Conservation (phyloP, 2,113 vertebrate species). For the Polypterus senegalus region DNA sequence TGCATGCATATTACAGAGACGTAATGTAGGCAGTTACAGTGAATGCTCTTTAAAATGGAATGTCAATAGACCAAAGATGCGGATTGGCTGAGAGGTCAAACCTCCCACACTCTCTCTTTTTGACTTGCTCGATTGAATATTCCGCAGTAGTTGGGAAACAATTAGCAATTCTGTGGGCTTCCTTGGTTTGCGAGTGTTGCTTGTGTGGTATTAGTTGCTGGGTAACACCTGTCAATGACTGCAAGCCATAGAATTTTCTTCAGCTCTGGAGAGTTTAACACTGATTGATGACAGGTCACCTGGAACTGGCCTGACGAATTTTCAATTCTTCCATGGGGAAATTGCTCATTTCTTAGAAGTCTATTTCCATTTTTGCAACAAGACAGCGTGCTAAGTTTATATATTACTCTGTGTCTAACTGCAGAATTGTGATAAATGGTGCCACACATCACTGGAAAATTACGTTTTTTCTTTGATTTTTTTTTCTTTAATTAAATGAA, state of each 20-base stretch:
- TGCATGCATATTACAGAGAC: too few relatives aligned
- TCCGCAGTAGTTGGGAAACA: conserved; percentile 22
- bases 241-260: conserved; percentile 17
- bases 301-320: conserved; percentile 41
- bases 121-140: conserved; percentile 23
- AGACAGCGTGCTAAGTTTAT: conserved; percentile 40
- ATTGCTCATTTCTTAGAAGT: conserved; percentile 61
- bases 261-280: conserved; percentile 27
- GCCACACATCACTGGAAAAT: conserved; percentile 30
- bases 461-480: conserved; percentile 33
- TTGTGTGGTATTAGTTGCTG: conserved; percentile 31
- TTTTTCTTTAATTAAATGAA: conserved; percentile 35
- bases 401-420: conserved; percentile 35
- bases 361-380: conserved; percentile 50
- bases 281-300: conserved; percentile 63
- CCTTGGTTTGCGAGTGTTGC: conserved; percentile 17
- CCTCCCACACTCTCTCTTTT: conserved; percentile 8
- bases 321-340: conserved; percentile 53
- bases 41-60: neutral
- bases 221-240: conserved; percentile 41
- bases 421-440: conserved; percentile 51
- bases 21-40: neutral
- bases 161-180: conserved; percentile 27
- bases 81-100: neutral
- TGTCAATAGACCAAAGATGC: neutral